Base-by-base conservation (phyloP, 2,113 vertebrate species). In the Parus major region DNA sequence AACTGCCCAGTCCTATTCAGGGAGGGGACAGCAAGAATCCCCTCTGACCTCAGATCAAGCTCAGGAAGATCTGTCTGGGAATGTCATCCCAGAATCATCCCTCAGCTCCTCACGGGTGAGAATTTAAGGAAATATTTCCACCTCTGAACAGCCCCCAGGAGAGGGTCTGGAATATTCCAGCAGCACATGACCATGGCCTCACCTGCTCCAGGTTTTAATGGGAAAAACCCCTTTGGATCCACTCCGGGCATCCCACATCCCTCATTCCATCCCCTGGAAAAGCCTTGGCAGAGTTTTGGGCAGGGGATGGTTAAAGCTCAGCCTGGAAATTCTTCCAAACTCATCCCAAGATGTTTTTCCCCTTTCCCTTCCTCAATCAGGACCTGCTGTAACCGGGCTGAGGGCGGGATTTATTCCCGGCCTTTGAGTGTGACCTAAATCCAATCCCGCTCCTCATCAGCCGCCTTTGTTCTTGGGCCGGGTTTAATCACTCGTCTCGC, bases 361-460 rank as follows among this genome's bases (percentile, higher is more conserved):
- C 23, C 50, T 52, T 66, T 39, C 63, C 16, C 3, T 92, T 65
- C 36, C 4, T 88, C 93, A 50, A 1, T 70, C 96, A 65, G 79
- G 46, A 72, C 50, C 61, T 18, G n/a, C 42, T 46, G n/a, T 73
- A 63, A 83, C 73, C 83, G 93, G 76, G 75, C 75, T 77, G 20
- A 61, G 90, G 15, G 55, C 33, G 71, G 44, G 94, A 90, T 96
- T 93, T 86, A 86, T 93, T 93, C 95, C 78, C 65, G 24, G 78
- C 16, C 60, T 94, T 90, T 88, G 89, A 90, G 89, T 13, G 94
- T 97, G 96, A 97, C 96, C 96, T 94, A 97, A 90, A 97, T 97
- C 95, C 95, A 66, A 44, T 81, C 95, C 70, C 53, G 9, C 88
- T 92, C 95, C 75, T 96, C 95, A 92, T 83, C 93, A 92, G 79